Evolutionary conservation across 2,113 vertebrate genomes (phyloP), one percentile per base, ranked within the genome.

Genomic region (Oncorhynchus keta): DNA sequence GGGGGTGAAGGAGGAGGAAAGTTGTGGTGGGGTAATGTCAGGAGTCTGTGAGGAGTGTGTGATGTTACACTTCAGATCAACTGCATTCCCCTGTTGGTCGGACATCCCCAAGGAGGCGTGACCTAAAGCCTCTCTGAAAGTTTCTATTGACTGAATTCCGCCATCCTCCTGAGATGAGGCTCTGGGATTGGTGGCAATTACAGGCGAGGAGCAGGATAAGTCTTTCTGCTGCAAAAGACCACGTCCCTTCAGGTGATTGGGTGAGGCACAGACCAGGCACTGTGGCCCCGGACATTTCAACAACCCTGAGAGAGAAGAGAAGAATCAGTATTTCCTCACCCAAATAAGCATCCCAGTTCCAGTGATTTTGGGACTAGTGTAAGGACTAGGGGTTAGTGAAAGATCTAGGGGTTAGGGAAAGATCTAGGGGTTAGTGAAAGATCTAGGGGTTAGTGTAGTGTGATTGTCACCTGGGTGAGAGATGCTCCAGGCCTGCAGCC

Each of bases 271-370:
- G 11, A 81, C 57, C 4, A 97, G 88, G 75, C 97, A 98, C 18
- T 96, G 85, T 84, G 95, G 95, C 16, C 95, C 85, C 55, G 94
- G 90, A 83, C 97, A 99, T 88, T 97, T 98, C 76, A 97, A 84
- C 69, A 97, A 73, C 20, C 95, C 97, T 99, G 80, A 0, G 57
- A 73, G 70, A 82, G 39, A 83, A 61, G 18, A 85, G 68, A 83
- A 55, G 14, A 55, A 55, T 55, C 51, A 14, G 14, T 16, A 51
- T 51, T 51, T 51, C 49, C 14, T 51, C 14, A 51, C 14, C 14
- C 11, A 51, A 51, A 51, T 16, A 51, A 4, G 51, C 51, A 55
- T 55, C 51, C 51, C 51, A 55, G 16, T 18, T 55, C 12, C 49
- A 55, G 14, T 55, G 49, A 55, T 16, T 55, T 22, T 66, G 26